A percentile compares a stretch with the other conserved stretches of the same genome.
Conservation (phyloP, 2,797 vertebrate genomes). For the Loriculus beryllinus region DNA sequence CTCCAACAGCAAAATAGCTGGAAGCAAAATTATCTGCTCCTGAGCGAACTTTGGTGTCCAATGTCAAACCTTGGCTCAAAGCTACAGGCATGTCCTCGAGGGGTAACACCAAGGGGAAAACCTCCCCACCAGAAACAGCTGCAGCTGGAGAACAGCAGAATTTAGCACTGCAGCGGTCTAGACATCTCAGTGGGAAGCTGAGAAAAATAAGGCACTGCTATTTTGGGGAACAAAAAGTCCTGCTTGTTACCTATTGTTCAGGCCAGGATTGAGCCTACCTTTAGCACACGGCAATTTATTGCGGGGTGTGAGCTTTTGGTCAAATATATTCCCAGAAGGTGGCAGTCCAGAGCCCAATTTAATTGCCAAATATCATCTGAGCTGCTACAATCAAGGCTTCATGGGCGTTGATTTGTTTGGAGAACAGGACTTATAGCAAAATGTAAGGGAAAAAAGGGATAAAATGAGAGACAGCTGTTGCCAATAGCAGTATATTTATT, state of each 20-base stretch:
- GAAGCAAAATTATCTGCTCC: conserved; percentile 26
- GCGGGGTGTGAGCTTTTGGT: neutral
- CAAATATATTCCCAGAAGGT: conserved; percentile 63
- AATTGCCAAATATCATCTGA: conserved; percentile 48
- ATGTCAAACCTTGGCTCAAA: neutral
- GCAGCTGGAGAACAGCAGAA: conserved; percentile 13
- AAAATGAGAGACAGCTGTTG: conserved; percentile 71
- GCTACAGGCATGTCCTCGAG: neutral
- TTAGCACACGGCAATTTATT: neutral
- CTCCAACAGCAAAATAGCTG: neutral
- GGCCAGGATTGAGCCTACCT: neutral
- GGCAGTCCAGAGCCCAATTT: conserved; percentile 59
- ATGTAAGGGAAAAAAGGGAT: neutral
- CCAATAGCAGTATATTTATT: conserved; percentile 55
- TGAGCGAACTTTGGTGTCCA: neutral
- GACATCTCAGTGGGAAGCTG: conserved; percentile 47
- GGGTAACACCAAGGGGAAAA: neutral
- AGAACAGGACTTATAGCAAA: conserved; percentile 61
- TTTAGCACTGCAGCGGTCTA: neutral
- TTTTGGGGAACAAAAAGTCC: conserved; percentile 6
- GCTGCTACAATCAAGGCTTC: conserved; percentile 59
- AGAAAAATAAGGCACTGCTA: neutral
- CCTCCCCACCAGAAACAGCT: neutral
- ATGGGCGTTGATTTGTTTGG: conserved; percentile 43
- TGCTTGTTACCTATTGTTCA: conserved; percentile 21